Percentiles rank a stretch among this genome's conserved stretches.
These are phyloP conservation scores for Gymnocephalus cernua DNA, from an alignment of 2,113 vertebrate species.

Conservation along the genomic window DNA sequence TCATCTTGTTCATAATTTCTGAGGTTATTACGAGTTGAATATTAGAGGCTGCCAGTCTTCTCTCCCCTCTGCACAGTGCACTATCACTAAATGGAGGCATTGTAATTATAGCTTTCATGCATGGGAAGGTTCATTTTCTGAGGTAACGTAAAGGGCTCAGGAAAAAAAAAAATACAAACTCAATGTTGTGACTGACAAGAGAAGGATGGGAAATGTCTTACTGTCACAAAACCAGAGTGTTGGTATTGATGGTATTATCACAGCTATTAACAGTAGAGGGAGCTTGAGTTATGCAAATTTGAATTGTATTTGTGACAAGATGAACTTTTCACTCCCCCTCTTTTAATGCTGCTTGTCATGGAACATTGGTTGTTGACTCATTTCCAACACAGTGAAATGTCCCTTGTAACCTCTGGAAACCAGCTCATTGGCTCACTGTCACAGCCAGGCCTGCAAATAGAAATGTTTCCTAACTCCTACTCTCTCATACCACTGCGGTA, in stretches of 20 bases:
- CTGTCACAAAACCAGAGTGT: constrained; percentile 38
- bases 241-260: constrained; percentile 63
- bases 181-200: constrained; percentile 54
- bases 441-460: constrained; percentile 41
- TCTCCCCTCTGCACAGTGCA: constrained; percentile 56
- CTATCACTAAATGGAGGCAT: constrained; percentile 74
- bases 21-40: constrained; percentile 73
- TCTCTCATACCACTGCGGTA: constrained; percentile 33
- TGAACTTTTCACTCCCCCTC: constrained; percentile 68
- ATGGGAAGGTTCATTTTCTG: constrained; percentile 79
- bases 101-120: constrained; percentile 84
- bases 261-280: constrained; percentile 71
- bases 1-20: constrained; percentile 78
- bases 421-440: constrained; percentile 31
- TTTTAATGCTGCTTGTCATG: constrained; percentile 68
- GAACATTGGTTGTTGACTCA: constrained; percentile 70
- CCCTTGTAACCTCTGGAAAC: constrained; percentile 60
- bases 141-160: constrained; percentile 76
- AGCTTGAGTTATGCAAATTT: constrained; percentile 76
- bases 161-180: constrained; percentile 36
- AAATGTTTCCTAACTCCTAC: constrained; percentile 26
- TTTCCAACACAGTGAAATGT: constrained; percentile 54
- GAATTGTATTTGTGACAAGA: constrained; percentile 60
- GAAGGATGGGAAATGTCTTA: constrained; percentile 53
- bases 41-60: constrained; percentile 74